Evolutionary conservation across 1,140 invertebrate species (phyloP).

Genomic region (Euborellia annulipes): DNA sequence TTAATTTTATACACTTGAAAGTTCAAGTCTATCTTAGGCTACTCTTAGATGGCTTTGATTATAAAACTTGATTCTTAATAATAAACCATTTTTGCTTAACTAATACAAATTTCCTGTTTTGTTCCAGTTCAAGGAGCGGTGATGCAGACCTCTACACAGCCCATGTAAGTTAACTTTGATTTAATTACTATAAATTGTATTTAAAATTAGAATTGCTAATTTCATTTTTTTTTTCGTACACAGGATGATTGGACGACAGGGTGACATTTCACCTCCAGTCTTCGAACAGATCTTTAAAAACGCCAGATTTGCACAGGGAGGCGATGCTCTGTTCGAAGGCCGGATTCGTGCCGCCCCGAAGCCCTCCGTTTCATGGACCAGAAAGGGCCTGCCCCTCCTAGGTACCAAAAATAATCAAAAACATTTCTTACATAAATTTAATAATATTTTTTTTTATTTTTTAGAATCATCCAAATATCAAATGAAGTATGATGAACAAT

Average conservation of each 20-base stretch:
- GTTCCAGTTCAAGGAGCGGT: too few relatives aligned
- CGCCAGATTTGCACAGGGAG: conserved; percentile 82
- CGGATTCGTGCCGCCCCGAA: conserved; percentile 79
- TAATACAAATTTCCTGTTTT: too few relatives aligned
- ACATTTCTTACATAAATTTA: background rate
- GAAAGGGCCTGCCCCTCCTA: conserved; percentile 64
- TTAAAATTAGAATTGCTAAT: background rate
- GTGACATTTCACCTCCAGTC: conserved; percentile 66
- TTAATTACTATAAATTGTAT: background rate
- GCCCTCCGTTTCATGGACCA: conserved; percentile 87
- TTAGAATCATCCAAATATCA: conserved; percentile 60
- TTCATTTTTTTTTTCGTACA: conserved; percentile 9
- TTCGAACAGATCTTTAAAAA: conserved; percentile 89
- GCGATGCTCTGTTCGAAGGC: conserved; percentile 84
- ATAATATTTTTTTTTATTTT: conserved; percentile 11
- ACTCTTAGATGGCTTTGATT: too few relatives aligned
- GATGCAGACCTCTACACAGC: too few relatives aligned
- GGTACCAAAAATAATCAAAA: conserved; percentile 28
- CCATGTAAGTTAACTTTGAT: too few relatives aligned
- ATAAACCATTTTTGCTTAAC: too few relatives aligned
- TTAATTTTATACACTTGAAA: too few relatives aligned
- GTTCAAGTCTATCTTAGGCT: too few relatives aligned
- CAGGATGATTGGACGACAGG: conserved; percentile 32
- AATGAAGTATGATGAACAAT: conserved; percentile 74
- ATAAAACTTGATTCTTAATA: too few relatives aligned